These are phyloP conservation scores for Trididemnum clinides DNA, from an alignment of 23 tunicate genomes.

Conservation along the genomic window DNA sequence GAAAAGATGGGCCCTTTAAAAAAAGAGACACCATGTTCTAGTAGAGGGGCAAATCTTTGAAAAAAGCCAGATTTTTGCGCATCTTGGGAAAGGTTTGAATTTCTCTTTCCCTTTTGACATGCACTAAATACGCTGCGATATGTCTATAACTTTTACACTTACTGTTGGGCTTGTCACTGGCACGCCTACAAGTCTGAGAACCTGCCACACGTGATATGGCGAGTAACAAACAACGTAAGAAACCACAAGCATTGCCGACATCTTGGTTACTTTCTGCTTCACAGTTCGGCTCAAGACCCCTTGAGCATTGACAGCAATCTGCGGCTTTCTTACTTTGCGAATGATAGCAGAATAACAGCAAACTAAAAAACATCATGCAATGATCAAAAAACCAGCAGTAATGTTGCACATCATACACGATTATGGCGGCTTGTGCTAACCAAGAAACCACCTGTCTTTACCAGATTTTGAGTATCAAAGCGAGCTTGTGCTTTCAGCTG, in stretches of 20 bases:
- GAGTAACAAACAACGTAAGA: slow-evolving; percentile 46
- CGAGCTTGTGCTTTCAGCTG: background rate
- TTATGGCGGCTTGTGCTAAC: background rate
- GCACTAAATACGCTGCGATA: background rate
- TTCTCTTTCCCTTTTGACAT: background rate
- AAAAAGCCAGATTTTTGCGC: too few species aligned
- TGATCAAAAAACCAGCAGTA: background rate
- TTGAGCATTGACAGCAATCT: background rate
- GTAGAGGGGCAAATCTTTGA: too few species aligned
- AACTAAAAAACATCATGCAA: background rate
- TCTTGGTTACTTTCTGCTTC: slow-evolving; percentile 42
- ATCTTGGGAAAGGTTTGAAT: too few species aligned
- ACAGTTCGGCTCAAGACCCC: background rate
- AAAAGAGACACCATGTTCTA: too few species aligned
- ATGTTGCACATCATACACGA: background rate
- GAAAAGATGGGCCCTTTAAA: too few species aligned
- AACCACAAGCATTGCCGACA: slow-evolving; percentile 40
- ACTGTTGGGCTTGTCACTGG: background rate
- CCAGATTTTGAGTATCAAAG: background rate
- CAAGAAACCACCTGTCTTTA: too few species aligned
- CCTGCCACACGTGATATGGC: slow-evolving; percentile 50
- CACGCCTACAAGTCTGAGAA: slow-evolving; percentile 29
- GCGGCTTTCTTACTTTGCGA: background rate
- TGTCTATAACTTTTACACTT: background rate
- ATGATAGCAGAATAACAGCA: slow-evolving; percentile 29